Evolutionary conservation across 2,113 vertebrate species (phyloP).

Genomic region (Plectropomus leopardus): DNA sequence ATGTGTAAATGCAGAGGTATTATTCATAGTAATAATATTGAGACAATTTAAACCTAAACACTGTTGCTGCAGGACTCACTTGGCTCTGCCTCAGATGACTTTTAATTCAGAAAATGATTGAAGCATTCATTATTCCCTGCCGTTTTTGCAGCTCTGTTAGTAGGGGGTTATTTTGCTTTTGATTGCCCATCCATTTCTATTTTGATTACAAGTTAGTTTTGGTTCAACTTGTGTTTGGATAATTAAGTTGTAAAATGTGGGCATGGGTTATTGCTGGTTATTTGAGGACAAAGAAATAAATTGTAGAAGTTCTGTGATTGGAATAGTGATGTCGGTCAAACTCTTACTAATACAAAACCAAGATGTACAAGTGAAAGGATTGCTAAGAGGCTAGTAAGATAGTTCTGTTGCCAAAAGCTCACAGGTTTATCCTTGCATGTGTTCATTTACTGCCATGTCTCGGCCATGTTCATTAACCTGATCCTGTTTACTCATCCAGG

Average conservation of each 20-base stretch:
- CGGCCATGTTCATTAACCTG: neutral
- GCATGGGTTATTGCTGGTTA: neutral
- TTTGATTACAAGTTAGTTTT: conserved; percentile 34
- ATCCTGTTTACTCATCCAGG: neutral
- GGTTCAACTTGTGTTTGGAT: conserved; percentile 7
- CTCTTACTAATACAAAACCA: neutral
- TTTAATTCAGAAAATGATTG: conserved; percentile 9
- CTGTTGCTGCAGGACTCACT: neutral
- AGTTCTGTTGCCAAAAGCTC: neutral
- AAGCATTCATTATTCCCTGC: conserved; percentile 1
- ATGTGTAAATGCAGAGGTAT: neutral
- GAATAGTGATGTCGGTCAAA: neutral
- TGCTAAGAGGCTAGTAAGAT: neutral
- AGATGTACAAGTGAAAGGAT: neutral
- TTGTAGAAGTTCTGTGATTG: neutral
- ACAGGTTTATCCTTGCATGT: neutral
- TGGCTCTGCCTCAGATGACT: neutral
- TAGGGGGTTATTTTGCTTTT: conserved; percentile 9
- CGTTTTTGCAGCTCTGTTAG: neutral
- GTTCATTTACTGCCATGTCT: neutral
- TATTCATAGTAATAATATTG: neutral
- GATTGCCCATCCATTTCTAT: conserved; percentile 10
- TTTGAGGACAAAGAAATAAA: neutral
- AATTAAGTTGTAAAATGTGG: neutral
- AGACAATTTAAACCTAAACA: neutral